Percentiles rank a stretch among this genome's conserved stretches.
Conservation (phyloP, 1,140 invertebrate genomes). For the Brachionus sp. region DNA sequence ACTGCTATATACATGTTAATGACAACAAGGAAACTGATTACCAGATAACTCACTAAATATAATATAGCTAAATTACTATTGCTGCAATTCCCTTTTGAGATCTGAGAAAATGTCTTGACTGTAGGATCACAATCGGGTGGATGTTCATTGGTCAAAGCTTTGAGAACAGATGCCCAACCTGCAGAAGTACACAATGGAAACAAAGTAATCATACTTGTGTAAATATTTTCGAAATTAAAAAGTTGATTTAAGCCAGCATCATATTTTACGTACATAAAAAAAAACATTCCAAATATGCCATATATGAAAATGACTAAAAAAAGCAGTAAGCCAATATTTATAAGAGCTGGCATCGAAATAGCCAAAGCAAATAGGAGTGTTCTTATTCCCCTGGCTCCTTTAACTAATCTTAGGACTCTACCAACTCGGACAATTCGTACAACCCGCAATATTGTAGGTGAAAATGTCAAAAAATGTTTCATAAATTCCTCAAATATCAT, state of each 20-base stretch:
- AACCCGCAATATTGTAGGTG: slow-evolving; percentile 89
- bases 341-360: slow-evolving; percentile 93
- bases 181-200: slow-evolving; percentile 98
- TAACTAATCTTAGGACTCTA: slow-evolving; percentile 88
- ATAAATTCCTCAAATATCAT: slow-evolving; percentile 90
- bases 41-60: slow-evolving; percentile 88
- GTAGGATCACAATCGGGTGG: slow-evolving; percentile 69
- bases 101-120: slow-evolving; percentile 69
- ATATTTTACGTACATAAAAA: slow-evolving; percentile 95
- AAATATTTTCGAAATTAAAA: slow-evolving; percentile 98
- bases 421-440: slow-evolving; percentile 96
- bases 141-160: slow-evolving; percentile 87
- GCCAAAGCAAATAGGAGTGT: slow-evolving; percentile 93
- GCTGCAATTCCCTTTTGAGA: slow-evolving; percentile 83
- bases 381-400: slow-evolving; percentile 92
- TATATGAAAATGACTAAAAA: slow-evolving; percentile 99
- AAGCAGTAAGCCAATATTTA: slow-evolving; percentile 95
- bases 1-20: slow-evolving; percentile 99
- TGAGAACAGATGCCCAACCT: slow-evolving; percentile 90
- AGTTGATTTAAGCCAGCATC: slow-evolving; percentile 88
- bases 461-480: slow-evolving; percentile 88
- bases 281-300: slow-evolving; percentile 97
- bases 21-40: slow-evolving; percentile 95
- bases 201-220: slow-evolving; percentile 91
- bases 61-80: slow-evolving; percentile 85